These are phyloP conservation scores for Epinotia demarniana DNA, from an alignment of 2,888 invertebrate species.

Conservation along the genomic window DNA sequence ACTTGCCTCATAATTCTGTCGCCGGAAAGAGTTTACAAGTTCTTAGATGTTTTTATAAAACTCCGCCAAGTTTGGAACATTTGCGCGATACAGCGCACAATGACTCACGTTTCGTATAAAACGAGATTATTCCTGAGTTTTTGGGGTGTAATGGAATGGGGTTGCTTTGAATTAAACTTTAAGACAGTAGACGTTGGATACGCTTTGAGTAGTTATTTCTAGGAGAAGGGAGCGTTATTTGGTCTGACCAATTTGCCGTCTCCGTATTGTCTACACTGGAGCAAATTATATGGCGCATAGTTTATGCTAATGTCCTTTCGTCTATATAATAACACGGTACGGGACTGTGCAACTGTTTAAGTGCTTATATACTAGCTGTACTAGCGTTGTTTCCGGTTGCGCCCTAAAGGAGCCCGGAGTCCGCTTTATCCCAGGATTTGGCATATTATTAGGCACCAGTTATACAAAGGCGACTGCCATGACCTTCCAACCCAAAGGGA, in stretches of 20 bases:
- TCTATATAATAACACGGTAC: neutral
- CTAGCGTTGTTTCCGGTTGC: too few species aligned
- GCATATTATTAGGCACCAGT: too few species aligned
- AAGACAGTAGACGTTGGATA: constrained; percentile 3
- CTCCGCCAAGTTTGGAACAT: constrained; percentile 65
- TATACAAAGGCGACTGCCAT: too few species aligned
- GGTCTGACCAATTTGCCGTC: neutral
- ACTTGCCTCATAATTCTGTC: constrained; percentile 74
- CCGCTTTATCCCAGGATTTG: too few species aligned
- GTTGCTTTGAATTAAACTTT: constrained; percentile 30
- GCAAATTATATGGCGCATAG: neutral
- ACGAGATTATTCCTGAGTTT: constrained; percentile 48
- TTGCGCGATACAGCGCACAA: constrained; percentile 54
- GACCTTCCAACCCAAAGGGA: too few species aligned
- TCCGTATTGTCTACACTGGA: neutral
- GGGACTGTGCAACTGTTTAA: neutral
- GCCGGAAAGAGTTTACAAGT: constrained; percentile 71
- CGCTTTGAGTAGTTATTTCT: constrained; percentile 3
- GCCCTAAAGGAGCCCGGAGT: too few species aligned
- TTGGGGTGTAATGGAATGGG: constrained; percentile 39
- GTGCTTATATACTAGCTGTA: too few species aligned
- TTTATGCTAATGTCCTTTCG: neutral
- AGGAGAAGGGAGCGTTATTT: constrained; percentile 4
- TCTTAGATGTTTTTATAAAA: constrained; percentile 67
- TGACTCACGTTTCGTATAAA: constrained; percentile 48